phyloP scores from a whole-genome alignment of 2,888 invertebrate species.

The Matsumyia berberina region DNA sequence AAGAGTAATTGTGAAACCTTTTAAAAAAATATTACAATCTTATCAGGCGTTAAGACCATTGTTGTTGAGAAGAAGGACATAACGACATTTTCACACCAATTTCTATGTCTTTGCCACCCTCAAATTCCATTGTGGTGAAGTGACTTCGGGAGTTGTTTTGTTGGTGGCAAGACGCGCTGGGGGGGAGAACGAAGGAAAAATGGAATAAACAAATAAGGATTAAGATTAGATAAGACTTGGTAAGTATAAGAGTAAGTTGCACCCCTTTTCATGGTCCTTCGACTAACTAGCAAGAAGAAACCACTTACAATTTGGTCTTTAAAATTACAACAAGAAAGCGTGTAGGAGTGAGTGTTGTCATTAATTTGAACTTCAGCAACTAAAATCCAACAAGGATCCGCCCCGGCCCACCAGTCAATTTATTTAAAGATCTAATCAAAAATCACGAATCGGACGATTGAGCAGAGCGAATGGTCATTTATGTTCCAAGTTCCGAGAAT shows the following conservation, averaged over 20 bases:
- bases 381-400: too few relatives aligned
- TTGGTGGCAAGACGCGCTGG: neutral
- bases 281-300: slow-evolving; percentile 10
- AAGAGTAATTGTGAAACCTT: slow-evolving; percentile 76
- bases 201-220: slow-evolving; percentile 72
- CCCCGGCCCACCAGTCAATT: too few relatives aligned
- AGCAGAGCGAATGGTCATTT: too few relatives aligned
- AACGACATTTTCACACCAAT: slow-evolving; percentile 75
- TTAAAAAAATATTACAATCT: slow-evolving; percentile 77
- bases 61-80: slow-evolving; percentile 67
- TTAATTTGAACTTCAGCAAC: too few relatives aligned
- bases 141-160: slow-evolving; percentile 1
- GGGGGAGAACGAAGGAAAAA: slow-evolving; percentile 8
- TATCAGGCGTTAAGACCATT: slow-evolving; percentile 75
- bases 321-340: neutral
- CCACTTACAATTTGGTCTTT: neutral
- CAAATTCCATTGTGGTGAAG: slow-evolving; percentile 22
- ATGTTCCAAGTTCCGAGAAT: too few relatives aligned
- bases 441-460: too few relatives aligned
- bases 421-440: too few relatives aligned
- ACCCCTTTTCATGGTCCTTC: slow-evolving; percentile 56
- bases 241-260: slow-evolving; percentile 48
- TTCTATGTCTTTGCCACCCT: slow-evolving; percentile 33
- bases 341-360: neutral
- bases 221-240: slow-evolving; percentile 69